phyloP scores from a whole-genome alignment of 92 coral and sea anemone genomes.

The Montipora capitata region DNA sequence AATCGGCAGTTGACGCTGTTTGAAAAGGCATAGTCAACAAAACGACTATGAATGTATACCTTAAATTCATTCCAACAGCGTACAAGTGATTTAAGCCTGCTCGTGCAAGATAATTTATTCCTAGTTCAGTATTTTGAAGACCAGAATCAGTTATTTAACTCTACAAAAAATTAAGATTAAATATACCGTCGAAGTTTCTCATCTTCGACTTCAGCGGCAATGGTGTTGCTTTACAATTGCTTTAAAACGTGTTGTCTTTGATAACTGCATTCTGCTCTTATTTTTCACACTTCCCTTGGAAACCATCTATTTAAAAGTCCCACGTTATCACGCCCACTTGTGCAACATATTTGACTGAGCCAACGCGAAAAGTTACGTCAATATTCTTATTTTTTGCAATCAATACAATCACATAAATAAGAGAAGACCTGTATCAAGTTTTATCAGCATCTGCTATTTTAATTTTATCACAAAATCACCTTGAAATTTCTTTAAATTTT shows the following conservation, averaged over 20 bases:
- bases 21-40: neutral
- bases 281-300: conserved; percentile 37
- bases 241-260: neutral
- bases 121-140: conserved; percentile 30
- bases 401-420: conserved; percentile 49
- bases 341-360: conserved; percentile 19
- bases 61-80: neutral
- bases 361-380: conserved; percentile 74
- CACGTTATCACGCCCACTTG: conserved; percentile 8
- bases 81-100: neutral
- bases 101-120: conserved; percentile 33
- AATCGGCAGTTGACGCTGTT: neutral
- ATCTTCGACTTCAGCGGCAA: conserved; percentile 3
- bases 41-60: neutral
- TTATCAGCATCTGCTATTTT: conserved; percentile 77
- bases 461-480: conserved; percentile 73
- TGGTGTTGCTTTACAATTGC: neutral
- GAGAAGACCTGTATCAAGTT: conserved; percentile 78
- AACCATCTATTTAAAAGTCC: conserved; percentile 1
- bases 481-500: conserved; percentile 38
- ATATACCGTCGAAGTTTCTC: conserved; percentile 3
- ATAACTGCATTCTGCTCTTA: conserved; percentile 18
- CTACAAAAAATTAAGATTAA: neutral
- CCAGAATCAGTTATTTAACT: neutral
- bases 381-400: conserved; percentile 74